These are phyloP conservation scores for Amaurobius ferox DNA, from an alignment of 2,888 invertebrate species.

Conservation along the genomic window DNA sequence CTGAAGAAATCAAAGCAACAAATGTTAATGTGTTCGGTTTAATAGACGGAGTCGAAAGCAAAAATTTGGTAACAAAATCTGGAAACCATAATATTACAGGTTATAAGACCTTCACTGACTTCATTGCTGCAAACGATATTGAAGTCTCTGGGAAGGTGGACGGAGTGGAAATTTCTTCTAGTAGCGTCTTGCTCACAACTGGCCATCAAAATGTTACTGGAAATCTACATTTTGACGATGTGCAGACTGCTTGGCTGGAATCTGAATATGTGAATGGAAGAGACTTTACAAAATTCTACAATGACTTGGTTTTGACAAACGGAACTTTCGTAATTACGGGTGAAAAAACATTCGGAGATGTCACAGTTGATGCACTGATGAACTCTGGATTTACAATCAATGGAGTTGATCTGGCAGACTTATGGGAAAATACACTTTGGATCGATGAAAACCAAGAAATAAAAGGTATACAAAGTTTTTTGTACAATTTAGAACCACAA, in stretches of 20 bases:
- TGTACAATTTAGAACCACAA: background rate
- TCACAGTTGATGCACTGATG: slow-evolving; percentile 45
- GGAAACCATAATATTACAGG: slow-evolving; percentile 65
- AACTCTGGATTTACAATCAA: slow-evolving; percentile 42
- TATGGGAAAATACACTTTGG: slow-evolving; percentile 71
- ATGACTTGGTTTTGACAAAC: slow-evolving; percentile 52
- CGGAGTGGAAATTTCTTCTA: slow-evolving; percentile 48
- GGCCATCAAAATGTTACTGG: slow-evolving; percentile 64
- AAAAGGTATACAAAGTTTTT: slow-evolving; percentile 19
- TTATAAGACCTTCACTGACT: slow-evolving; percentile 41
- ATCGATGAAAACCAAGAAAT: slow-evolving; percentile 60
- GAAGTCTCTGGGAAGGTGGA: slow-evolving; percentile 60
- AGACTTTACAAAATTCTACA: slow-evolving; percentile 46
- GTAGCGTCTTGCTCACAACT: slow-evolving; percentile 46
- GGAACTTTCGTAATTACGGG: slow-evolving; percentile 45
- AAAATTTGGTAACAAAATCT: slow-evolving; percentile 61
- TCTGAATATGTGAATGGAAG: slow-evolving; percentile 49
- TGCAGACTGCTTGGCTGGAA: slow-evolving; percentile 32
- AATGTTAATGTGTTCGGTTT: slow-evolving; percentile 49
- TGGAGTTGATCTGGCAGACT: slow-evolving; percentile 59
- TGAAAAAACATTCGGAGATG: slow-evolving; percentile 44
- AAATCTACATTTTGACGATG: slow-evolving; percentile 22
- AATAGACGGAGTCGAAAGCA: slow-evolving; percentile 51
- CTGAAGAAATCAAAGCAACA: slow-evolving; percentile 33
- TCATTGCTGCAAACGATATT: slow-evolving; percentile 29